phyloP scores from a whole-genome alignment of 2,888 invertebrate genomes.

The Argynnis bischoffii region DNA sequence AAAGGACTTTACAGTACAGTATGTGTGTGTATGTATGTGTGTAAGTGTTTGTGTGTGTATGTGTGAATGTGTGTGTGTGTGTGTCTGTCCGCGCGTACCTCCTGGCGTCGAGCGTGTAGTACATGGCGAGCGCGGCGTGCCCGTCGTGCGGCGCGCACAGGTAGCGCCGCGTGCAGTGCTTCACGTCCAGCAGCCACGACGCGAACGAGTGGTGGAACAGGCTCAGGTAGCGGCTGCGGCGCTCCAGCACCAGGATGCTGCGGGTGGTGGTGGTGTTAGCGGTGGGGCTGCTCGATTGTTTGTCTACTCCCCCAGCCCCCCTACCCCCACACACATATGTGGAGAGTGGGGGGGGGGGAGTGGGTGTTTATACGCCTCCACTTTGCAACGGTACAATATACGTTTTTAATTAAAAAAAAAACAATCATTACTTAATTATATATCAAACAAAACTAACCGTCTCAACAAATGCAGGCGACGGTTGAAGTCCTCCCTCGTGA shows the following conservation, averaged over 20 bases:
- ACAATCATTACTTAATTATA: too few relatives aligned
- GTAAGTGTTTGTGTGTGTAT: background rate
- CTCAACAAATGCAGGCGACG: constrained; percentile 89
- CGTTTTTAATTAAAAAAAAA: too few relatives aligned
- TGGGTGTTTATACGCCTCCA: too few relatives aligned
- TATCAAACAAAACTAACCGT: constrained; percentile 61
- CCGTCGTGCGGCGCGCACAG: constrained; percentile 93
- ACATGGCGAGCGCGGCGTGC: constrained; percentile 93
- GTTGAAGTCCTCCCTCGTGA: constrained; percentile 91
- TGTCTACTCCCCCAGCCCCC: too few relatives aligned
- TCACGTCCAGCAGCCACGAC: constrained; percentile 97
- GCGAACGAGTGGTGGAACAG: constrained; percentile 97
- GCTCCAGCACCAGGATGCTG: constrained; percentile 80
- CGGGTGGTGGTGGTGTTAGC: too few relatives aligned
- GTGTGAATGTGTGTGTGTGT: background rate
- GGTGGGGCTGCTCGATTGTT: too few relatives aligned
- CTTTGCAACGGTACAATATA: too few relatives aligned
- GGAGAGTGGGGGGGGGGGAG: too few relatives aligned
- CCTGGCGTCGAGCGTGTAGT: constrained; percentile 87
- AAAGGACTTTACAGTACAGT: too few relatives aligned
- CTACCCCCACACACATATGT: too few relatives aligned
- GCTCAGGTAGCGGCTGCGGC: constrained; percentile 83
- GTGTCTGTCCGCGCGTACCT: constrained; percentile 51
- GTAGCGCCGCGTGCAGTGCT: constrained; percentile 97
- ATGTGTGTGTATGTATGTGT: background rate